Base-by-base conservation (phyloP, 2,797 vertebrate genomes). In the Champsocephalus esox region DNA sequence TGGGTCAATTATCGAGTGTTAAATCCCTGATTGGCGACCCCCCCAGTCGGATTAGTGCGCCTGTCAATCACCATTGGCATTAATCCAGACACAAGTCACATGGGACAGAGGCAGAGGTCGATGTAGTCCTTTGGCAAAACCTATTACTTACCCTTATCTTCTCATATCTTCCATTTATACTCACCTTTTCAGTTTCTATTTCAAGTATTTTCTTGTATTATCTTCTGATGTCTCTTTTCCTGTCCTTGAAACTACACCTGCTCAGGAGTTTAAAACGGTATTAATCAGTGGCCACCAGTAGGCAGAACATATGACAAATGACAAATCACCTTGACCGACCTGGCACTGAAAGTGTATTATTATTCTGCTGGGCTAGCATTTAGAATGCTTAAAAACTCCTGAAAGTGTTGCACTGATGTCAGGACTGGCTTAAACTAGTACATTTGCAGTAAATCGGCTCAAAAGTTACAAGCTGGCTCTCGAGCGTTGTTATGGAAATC, bases 41-140 rank as follows among this genome's bases (percentile, higher is more conserved):
- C 70, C 73, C 32, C 66, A 41, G 59, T 70, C 86, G 82, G 90
- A 90, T 90, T 90, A 90, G 84, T 50, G 48, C 50, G 17, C 34
- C 74, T 87, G 92, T 89, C 88, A 90, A 81, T 92, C 88, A 89
- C 82, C 76, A 90, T 88, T 87, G 83, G 84, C 88, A 80, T 82
- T 90, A 90, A 91, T 91, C 90, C 88, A 92, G 90, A 89, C 89
- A 82, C 82, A 77, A 73, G 78, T 90, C 88, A 83, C 85, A 79
- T 84, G 84, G 77, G 77, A 85, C 70, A 54, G 70, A 54, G 75
- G 73, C 67, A 73, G 77, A 63, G 52, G 82, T 88, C 61, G 43
- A 69, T 67, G 56, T 24, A 51, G 68, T 66, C 68, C 1, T 0
- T 55, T 65, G 62, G 63, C 46, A 63, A 63, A 60, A 65, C 28